A percentile compares a stretch with the other conserved stretches of the same genome.
Evolutionary conservation across 2,888 invertebrate species (phyloP).

Genomic region (Drosophila austrosaltans): DNA sequence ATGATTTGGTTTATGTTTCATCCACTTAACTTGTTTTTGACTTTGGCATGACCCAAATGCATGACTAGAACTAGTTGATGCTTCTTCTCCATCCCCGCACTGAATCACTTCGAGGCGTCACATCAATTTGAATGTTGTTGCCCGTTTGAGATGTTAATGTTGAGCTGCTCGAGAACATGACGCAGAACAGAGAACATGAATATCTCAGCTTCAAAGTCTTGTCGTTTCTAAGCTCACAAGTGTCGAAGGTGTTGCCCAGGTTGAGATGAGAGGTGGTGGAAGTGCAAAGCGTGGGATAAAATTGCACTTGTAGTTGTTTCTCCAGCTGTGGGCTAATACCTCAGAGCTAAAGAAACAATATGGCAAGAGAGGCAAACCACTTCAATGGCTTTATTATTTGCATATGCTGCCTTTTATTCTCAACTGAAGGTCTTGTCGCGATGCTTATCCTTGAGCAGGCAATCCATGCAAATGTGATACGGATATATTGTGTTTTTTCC

Average conservation of each 20-base stretch:
- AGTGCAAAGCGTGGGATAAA: not conserved
- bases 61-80: conserved; percentile 39
- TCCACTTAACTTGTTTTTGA: conserved; percentile 11
- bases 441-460: conserved; percentile 8
- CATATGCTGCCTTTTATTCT: conserved; percentile 23
- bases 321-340: conserved; percentile 2
- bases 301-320: conserved; percentile 34
- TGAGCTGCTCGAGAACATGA: conserved; percentile 1
- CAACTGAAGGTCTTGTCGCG: conserved; percentile 12
- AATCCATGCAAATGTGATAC: conserved; percentile 32
- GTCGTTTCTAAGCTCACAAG: conserved; percentile 34
- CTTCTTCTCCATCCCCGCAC: not conserved
- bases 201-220: conserved; percentile 47
- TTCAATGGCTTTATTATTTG: conserved; percentile 31
- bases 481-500: conserved; percentile 1
- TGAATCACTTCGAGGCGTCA: conserved; percentile 38
- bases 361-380: not conserved
- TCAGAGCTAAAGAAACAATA: not conserved
- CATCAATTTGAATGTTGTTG: conserved; percentile 57
- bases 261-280: conserved; percentile 19
- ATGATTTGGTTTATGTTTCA: conserved; percentile 5
- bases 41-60: conserved; percentile 53
- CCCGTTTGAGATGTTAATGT: conserved; percentile 60
- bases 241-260: conserved; percentile 51
- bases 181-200: conserved; percentile 27